Conservation (phyloP, 2,888 invertebrate species). For the Tipula lateralis region DNA sequence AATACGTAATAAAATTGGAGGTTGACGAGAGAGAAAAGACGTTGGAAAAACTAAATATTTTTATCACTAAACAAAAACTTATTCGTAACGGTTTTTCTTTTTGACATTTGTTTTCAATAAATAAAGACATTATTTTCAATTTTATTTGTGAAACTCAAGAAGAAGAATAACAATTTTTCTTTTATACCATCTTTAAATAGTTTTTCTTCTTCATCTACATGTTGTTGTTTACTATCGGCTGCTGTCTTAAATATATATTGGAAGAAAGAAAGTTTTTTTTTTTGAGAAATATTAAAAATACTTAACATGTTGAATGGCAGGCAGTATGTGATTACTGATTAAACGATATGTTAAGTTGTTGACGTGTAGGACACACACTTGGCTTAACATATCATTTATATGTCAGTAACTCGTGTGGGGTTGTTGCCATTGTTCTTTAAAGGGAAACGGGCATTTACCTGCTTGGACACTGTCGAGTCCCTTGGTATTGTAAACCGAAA, state of each 20-base stretch:
- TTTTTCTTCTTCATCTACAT: background rate
- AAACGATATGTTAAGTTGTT: background rate
- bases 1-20: background rate
- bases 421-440: too few relatives aligned
- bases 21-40: background rate
- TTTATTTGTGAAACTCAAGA: background rate
- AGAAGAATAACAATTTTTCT: background rate
- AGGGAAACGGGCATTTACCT: too few relatives aligned
- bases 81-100: background rate
- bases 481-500: too few relatives aligned
- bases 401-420: too few relatives aligned
- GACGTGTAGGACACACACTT: background rate
- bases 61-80: background rate
- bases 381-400: background rate
- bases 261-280: background rate
- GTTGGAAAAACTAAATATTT: background rate
- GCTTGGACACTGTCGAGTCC: too few relatives aligned
- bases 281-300: background rate
- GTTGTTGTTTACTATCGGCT: background rate
- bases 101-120: constrained; percentile 19
- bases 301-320: background rate
- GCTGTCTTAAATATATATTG: background rate
- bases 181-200: background rate
- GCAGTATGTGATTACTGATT: background rate
- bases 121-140: background rate